Evolutionary conservation across 2,888 invertebrate species (phyloP), one percentile per base, ranked within the genome.

Genomic region (Philhelius pedissequus): DNA sequence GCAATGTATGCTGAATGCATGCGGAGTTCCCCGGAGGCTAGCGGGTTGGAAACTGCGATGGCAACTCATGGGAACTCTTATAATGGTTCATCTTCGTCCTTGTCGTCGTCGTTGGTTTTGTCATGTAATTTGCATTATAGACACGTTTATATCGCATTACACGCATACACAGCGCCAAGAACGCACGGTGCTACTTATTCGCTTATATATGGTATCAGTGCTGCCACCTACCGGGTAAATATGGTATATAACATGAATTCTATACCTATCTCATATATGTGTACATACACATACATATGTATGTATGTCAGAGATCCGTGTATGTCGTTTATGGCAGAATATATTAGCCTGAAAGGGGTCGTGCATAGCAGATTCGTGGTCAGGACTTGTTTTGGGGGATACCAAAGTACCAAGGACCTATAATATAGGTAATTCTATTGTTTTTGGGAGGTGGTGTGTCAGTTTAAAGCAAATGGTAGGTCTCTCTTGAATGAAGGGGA

Each of bases 81-180:
- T n/a, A n/a, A n/a, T 45, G 40, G 64, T 50, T 32, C 22, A 48
- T 74, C 54, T 43, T 73, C 43, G 38, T 74, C 69, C 35, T 62
- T 35, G 48, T 60, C 50, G 48, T 60, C 54, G 56, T 60, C 50
- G 48, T 60, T 48, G 56, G 66, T 58, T 79, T 66, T 78, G 83
- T 78, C 79, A 75, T 78, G 74, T 83, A 74, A 83, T 83, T 83
- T 83, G 74, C 78, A 83, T 79, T 83, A 83, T 83, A 75, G 78
- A 79, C 83, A 83, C 83, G 83, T 83, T 79, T 78, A 69, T 78
- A 73, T 74, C 73, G 69, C 78, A 69, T 78, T 74, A 79, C 74
- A 83, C 74, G 83, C 78, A 79, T 79, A 78, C 70, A 78, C 50
- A 68, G 73, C 45, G 66, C 60, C 70, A 35, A 30, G 27, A 56